Evolutionary conservation across 2,113 vertebrate species (phyloP).

Genomic region (Podarcis cretensis): DNA sequence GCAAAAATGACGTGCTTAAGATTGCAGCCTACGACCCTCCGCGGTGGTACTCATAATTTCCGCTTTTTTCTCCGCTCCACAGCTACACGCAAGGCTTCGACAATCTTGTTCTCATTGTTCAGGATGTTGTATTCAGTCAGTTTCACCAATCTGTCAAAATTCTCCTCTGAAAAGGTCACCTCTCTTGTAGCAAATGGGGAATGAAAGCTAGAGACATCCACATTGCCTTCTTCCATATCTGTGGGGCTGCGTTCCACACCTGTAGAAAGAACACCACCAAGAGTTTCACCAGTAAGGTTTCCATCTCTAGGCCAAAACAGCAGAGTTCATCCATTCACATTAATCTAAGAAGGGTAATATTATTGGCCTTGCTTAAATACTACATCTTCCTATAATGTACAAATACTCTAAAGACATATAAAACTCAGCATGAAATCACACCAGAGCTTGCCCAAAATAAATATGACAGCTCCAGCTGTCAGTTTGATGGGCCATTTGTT

Average conservation of each 20-base stretch:
- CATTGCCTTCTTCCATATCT: constrained; percentile 75
- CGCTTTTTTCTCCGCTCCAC: constrained; percentile 60
- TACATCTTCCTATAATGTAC: background rate
- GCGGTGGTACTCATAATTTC: background rate
- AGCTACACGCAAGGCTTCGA: constrained; percentile 65
- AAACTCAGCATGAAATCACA: background rate
- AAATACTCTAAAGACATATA: background rate
- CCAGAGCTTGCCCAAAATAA: background rate
- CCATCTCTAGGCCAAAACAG: background rate
- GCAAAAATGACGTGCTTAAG: background rate
- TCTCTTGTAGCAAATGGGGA: constrained; percentile 80
- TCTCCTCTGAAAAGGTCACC: constrained; percentile 78
- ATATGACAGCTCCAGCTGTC: too few species aligned
- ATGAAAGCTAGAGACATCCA: constrained; percentile 73
- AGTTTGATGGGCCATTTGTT: background rate
- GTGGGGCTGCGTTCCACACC: constrained; percentile 69
- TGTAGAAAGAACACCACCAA: constrained; percentile 34
- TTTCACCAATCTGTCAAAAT: constrained; percentile 78
- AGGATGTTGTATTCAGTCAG: constrained; percentile 80
- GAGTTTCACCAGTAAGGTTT: constrained; percentile 9
- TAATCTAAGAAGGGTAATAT: background rate
- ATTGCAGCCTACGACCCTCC: background rate
- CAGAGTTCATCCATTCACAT: background rate
- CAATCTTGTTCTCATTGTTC: constrained; percentile 76
- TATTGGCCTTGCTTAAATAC: background rate